phyloP scores from a whole-genome alignment of 2,113 vertebrate genomes.

The Sakesphorus luctuosus region DNA sequence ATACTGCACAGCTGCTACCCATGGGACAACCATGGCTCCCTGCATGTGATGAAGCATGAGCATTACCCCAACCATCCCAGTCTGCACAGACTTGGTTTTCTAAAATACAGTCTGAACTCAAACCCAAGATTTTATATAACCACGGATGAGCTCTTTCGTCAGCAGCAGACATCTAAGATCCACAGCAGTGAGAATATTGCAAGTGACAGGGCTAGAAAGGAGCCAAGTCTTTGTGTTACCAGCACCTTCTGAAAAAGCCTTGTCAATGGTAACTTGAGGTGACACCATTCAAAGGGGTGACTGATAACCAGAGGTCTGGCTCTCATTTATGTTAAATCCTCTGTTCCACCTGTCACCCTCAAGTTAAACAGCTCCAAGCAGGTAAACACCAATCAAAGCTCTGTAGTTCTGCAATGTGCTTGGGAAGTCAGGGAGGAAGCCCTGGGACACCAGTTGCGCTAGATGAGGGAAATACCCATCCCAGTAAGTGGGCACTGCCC shows the following conservation, averaged over 20 bases:
- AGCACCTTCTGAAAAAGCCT: background rate
- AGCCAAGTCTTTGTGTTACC: background rate
- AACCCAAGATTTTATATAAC: background rate
- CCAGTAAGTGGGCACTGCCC: rapidly evolving
- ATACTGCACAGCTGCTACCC: background rate
- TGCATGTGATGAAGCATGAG: background rate
- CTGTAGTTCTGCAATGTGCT: rapidly evolving
- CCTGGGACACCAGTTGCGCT: rapidly evolving
- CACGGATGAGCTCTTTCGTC: background rate
- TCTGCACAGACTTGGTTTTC: background rate
- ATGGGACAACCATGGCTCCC: background rate
- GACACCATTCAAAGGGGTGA: background rate
- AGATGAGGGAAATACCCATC: background rate
- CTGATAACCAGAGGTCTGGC: rapidly evolving
- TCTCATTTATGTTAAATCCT: background rate
- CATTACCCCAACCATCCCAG: background rate
- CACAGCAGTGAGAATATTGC: background rate
- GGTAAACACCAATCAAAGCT: background rate
- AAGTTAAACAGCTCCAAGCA: background rate
- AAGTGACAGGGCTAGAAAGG: background rate
- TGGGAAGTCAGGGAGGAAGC: background rate
- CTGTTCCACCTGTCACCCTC: background rate
- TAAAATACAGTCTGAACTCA: background rate
- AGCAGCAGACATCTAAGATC: background rate
- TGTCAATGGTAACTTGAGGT: rapidly evolving